Evolutionary conservation across 2,888 invertebrate genomes (phyloP).

Genomic region (Diplolepis rosae): DNA sequence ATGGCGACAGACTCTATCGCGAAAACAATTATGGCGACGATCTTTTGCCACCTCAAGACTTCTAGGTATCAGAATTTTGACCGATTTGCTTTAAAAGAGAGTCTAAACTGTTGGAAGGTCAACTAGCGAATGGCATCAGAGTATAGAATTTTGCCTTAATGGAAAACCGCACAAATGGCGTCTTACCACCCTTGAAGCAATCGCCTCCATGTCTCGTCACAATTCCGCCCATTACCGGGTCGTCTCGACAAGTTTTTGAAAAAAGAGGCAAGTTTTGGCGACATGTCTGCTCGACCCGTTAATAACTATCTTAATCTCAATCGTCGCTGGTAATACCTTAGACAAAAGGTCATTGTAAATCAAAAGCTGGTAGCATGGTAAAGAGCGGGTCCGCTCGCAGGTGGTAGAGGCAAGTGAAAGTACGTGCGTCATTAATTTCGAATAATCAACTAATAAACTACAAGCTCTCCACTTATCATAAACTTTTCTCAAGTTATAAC

Average conservation of each 20-base stretch:
- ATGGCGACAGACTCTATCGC: background rate
- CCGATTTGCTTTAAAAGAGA: background rate
- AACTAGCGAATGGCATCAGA: background rate
- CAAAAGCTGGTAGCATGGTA: background rate
- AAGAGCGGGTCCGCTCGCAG: background rate
- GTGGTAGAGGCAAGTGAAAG: background rate
- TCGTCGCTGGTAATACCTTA: background rate
- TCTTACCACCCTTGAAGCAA: background rate
- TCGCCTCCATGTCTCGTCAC: background rate
- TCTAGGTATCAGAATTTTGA: background rate
- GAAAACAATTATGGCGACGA: background rate
- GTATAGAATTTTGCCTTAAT: background rate
- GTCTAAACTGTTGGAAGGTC: background rate
- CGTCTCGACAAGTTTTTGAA: background rate
- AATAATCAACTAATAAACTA: no score
- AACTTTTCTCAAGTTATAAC: no score
- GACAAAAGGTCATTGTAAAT: background rate
- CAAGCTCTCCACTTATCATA: no score
- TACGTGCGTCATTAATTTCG: no score
- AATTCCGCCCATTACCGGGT: background rate
- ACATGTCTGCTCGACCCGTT: background rate
- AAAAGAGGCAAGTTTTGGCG: background rate
- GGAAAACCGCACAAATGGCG: background rate
- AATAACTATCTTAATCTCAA: background rate
- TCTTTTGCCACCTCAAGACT: background rate